A percentile compares a stretch with the other conserved stretches of the same genome.
phyloP scores from a whole-genome alignment of 2,113 vertebrate species.

The Leptosomus discolor region DNA sequence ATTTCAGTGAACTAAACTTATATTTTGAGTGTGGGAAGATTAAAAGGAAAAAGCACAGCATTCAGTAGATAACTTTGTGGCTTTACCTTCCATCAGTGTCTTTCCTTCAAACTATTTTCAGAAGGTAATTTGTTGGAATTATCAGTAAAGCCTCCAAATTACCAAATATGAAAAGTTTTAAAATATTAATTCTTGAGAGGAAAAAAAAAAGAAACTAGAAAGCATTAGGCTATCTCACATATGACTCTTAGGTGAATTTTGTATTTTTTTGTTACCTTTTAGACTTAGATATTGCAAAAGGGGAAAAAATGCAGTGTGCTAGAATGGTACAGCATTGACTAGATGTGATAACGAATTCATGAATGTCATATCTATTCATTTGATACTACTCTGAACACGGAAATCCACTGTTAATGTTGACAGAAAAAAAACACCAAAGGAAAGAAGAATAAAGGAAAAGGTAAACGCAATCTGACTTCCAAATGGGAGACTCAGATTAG shows the following conservation, averaged over 20 bases:
- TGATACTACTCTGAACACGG: not conserved
- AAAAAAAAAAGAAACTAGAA: not conserved
- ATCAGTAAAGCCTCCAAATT: not conserved
- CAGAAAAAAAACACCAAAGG: not conserved
- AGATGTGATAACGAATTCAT: not conserved
- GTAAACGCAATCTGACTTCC: not conserved
- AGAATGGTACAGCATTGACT: not conserved
- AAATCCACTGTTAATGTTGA: not conserved
- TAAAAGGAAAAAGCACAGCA: not conserved
- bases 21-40: not conserved
- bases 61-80: not conserved
- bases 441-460: not conserved
- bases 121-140: not conserved
- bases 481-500: not conserved
- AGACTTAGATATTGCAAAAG: not conserved
- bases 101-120: not conserved
- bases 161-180: not conserved
- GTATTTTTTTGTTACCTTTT: not conserved
- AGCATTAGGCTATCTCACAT: not conserved
- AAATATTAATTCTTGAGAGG: not conserved
- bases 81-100: not conserved
- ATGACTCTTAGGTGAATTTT: not conserved
- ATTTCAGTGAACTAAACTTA: not conserved
- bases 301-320: not conserved
- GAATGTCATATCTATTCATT: not conserved